phyloP scores from a whole-genome alignment of 2,113 vertebrate species.

The Nettapus auritus region DNA sequence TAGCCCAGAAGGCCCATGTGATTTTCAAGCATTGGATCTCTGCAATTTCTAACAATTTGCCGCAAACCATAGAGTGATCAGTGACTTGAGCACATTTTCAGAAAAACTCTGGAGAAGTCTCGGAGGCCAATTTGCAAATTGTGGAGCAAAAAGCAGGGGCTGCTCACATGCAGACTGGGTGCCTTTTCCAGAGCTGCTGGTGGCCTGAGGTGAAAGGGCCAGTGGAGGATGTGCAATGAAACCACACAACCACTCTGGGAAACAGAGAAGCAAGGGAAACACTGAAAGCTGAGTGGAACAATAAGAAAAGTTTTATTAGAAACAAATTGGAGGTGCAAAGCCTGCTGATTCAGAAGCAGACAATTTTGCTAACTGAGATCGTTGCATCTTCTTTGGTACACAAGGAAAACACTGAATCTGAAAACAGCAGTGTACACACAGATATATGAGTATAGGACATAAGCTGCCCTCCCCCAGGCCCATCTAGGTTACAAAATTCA shows the following conservation, averaged over 20 bases:
- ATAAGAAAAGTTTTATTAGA: background rate
- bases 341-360: background rate
- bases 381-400: background rate
- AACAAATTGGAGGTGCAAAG: background rate
- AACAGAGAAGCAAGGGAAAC: background rate
- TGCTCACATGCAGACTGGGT: accelerated
- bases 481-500: background rate
- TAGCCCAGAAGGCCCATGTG: background rate
- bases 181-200: background rate
- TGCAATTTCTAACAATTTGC: background rate
- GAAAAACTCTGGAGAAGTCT: background rate
- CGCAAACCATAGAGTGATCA: background rate
- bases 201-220: background rate
- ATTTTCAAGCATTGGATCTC: background rate
- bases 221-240: background rate
- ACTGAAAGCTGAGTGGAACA: background rate
- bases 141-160: background rate
- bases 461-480: background rate
- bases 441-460: background rate
- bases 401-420: background rate
- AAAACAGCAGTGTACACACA: background rate
- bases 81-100: background rate
- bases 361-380: background rate
- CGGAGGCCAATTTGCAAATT: background rate
- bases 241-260: background rate